Evolutionary conservation across 2,888 invertebrate genomes (phyloP), one percentile per base, ranked within the genome.

Genomic region (Anagyrus pseudococci): DNA sequence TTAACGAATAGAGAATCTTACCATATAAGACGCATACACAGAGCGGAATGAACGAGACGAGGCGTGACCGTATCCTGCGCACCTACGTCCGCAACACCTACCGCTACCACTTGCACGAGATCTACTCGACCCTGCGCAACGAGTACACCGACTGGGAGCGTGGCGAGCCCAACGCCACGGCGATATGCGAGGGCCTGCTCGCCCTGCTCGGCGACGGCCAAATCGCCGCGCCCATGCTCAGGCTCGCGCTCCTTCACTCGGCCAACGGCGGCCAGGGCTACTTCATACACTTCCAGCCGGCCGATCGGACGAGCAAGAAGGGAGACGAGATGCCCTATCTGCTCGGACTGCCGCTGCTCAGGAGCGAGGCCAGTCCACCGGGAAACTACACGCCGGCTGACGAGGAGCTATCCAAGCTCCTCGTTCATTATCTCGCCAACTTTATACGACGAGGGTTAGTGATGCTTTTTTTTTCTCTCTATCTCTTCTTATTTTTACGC

Each of bases 121-220:
- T 94, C 77, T 93, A 94, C 82, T 94, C 96, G 56, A 95, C 96
- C 57, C 85, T 97, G 37, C 85, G 91, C 82, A 96, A 97, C 81
- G 96, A 97, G 82, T 98, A 98, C 83, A 96, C 96, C 64, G 96
- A 97, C 82, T 97, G 97, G 96, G 94, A 93, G 81, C 88, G 90
- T 73, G 91, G 93, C 2, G 90, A 93, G 70, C 90, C 93, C 75
- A 93, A 92, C 81, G 92, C 94, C 3, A 41, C 67, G 48, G 68
- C 85, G 91, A 76, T 91, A 90, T 79, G 93, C 93, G 69, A 89
- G 93, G 74, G 96, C 91, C 79, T 93, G 89, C 58, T 79, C 17
- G 77, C 85, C 80, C 89, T 96, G 65, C 83, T 97, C 57, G 94
- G 96, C 75, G 97, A 97, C 78, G 96, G 95, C 0, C 92, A 96